These are phyloP conservation scores for Amyelois transitella DNA, from an alignment of 1,140 invertebrate species.

Conservation along the genomic window DNA sequence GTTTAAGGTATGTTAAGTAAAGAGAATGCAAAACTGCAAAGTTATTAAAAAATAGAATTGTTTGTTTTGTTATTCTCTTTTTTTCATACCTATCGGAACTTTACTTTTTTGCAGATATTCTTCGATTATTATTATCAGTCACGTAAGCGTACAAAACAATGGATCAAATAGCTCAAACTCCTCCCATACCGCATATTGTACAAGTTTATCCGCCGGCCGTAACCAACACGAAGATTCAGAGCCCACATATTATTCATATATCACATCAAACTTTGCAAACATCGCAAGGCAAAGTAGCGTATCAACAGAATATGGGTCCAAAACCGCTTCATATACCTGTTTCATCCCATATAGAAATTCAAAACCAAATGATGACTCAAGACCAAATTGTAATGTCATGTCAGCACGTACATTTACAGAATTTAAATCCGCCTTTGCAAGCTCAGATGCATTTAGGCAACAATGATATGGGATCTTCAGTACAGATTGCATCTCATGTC, in stretches of 20 bases:
- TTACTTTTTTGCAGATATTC: too few relatives aligned
- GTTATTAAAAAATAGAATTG: background rate
- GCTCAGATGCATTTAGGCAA: slow-evolving; percentile 10
- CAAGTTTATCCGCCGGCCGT: slow-evolving; percentile 51
- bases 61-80: background rate
- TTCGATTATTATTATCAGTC: background rate
- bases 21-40: background rate
- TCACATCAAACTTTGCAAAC: slow-evolving; percentile 41
- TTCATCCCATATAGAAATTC: slow-evolving; percentile 30
- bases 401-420: slow-evolving; percentile 50
- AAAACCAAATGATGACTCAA: slow-evolving; percentile 34
- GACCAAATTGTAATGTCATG: slow-evolving; percentile 57
- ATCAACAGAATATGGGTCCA: slow-evolving; percentile 45
- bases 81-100: background rate
- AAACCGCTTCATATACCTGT: slow-evolving; percentile 48
- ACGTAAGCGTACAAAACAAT: slow-evolving; percentile 17
- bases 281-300: slow-evolving; percentile 44
- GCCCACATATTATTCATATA: slow-evolving; percentile 29
- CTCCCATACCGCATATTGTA: slow-evolving; percentile 46
- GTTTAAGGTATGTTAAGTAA: background rate
- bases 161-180: slow-evolving; percentile 43
- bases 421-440: slow-evolving; percentile 32
- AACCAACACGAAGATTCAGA: slow-evolving; percentile 25
- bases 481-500: slow-evolving; percentile 46
- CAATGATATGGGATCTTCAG: slow-evolving; percentile 25